Base-by-base conservation (phyloP, 2,888 invertebrate species). In the Drosophila eohydei region DNA sequence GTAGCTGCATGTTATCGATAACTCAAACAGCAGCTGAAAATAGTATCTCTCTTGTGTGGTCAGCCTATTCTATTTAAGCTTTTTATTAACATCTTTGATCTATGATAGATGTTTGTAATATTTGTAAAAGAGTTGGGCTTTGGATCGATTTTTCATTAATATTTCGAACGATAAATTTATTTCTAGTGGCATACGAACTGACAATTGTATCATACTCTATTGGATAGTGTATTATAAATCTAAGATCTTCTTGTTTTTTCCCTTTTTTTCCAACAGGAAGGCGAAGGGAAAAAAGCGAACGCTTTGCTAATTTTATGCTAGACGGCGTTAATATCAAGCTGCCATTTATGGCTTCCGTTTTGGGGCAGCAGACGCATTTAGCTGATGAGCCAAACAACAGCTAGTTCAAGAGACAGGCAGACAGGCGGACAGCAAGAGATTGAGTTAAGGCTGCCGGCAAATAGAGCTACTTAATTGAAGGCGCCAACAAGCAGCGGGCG, bases 341-440 rank as follows among this genome's bases (percentile, higher is more conserved):
- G 90, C 83, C 85, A 88, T 83, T 88, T 86, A 83, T 71, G 74
- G 89, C 89, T 86, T 86, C 90, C 85, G 90, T 83, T 82, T 83
- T 69, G 83, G 61, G 54, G 46, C 16, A 41, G 38, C 28, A 51
- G 46, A 41, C 43, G 26, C 59, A 36, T 71, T 57, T 48, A 58
- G 14, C 40, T 65, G 62, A 64, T 59, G 74, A 67, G 55, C 52
- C 60, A 43, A 36, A 26, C 26, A 54, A 14, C 21, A 38, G 48
- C 46, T 43, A 41, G 32, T 21, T n/a, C 8, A n/a, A 26, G 21
- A 21, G 36, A 4, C 32, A 21, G 30, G 4, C 28, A n/a, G 5
- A 30, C 46, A 28, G 28, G 14, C 14, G 2, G 12, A 43, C 11
- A 3, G 12, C 21, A 43, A 9, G 16, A 32, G 32, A 16, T 11